Conservation (phyloP, 2,113 vertebrate genomes). For the Charadrius vociferus region DNA sequence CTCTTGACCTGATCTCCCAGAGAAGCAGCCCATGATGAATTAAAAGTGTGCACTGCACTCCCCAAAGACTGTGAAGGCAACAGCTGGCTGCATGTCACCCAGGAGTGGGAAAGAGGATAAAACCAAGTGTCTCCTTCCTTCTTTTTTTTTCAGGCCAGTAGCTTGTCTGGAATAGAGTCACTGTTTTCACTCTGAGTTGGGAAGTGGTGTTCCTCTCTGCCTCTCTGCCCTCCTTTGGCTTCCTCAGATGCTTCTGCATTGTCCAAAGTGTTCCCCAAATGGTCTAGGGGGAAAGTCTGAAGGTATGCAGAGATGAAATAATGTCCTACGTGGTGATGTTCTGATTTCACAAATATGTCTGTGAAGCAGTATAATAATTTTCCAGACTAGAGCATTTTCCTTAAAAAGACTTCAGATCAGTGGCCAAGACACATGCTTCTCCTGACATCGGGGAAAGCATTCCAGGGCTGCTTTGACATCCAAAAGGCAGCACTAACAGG, state of each 20-base stretch:
- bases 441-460: not conserved
- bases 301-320: conserved; percentile 19
- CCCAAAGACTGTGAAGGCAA: not conserved
- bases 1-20: not conserved
- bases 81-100: not conserved
- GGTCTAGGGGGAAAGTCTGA: not conserved
- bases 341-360: conserved; percentile 34
- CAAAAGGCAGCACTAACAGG: not conserved
- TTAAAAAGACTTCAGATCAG: not conserved
- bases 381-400: not conserved
- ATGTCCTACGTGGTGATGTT: not conserved
- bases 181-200: not conserved
- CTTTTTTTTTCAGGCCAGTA: not conserved
- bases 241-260: not conserved
- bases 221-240: not conserved
- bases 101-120: not conserved
- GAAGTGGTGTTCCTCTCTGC: not conserved
- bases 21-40: not conserved
- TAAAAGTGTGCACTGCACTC: not conserved
- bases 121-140: not conserved
- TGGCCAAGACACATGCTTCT: not conserved
- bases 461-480: not conserved
- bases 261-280: not conserved
- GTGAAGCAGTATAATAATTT: conserved; percentile 21
- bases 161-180: not conserved